A percentile compares a stretch with the other conserved stretches of the same genome.
phyloP scores from a whole-genome alignment of 2,797 vertebrate genomes.

The Lepus oiostolus region DNA sequence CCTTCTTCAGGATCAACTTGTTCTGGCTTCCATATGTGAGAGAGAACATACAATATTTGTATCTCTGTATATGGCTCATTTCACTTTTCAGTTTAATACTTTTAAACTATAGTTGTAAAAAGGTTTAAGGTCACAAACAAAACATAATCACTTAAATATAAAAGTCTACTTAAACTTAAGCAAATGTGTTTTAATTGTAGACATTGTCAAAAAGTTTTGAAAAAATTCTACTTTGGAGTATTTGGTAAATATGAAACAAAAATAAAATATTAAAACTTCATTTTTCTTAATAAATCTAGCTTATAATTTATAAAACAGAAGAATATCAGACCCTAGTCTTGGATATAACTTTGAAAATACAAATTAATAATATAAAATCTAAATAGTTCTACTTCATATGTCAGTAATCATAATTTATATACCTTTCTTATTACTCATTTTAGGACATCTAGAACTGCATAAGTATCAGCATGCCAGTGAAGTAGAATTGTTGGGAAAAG shows the following conservation, averaged over 20 bases:
- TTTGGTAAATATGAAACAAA: neutral
- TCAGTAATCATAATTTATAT: neutral
- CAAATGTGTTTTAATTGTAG: slow-evolving; percentile 14
- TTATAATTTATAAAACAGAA: slow-evolving; percentile 5
- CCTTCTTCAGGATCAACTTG: too few relatives aligned
- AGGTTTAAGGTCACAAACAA: slow-evolving; percentile 43
- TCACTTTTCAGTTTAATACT: neutral
- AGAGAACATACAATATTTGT: too few relatives aligned
- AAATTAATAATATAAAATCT: slow-evolving; percentile 36
- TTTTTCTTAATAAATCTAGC: neutral
- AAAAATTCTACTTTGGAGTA: neutral
- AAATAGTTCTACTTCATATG: neutral
- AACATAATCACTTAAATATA: slow-evolving; percentile 4
- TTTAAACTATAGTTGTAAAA: slow-evolving; percentile 49
- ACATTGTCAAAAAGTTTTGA: slow-evolving; percentile 9
- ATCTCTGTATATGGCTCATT: too few relatives aligned
- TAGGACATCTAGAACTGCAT: neutral
- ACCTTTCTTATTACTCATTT: neutral
- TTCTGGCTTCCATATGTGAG: too few relatives aligned
- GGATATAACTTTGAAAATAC: neutral
- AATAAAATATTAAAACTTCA: slow-evolving; percentile 11
- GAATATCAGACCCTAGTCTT: neutral
- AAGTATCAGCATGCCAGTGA: neutral
- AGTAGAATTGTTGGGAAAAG: neutral
- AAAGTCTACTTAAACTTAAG: slow-evolving; percentile 58